A percentile compares a stretch with the other conserved stretches of the same genome.
phyloP scores from a whole-genome alignment of 1,140 invertebrate species.

The Phocides pigmalion region DNA sequence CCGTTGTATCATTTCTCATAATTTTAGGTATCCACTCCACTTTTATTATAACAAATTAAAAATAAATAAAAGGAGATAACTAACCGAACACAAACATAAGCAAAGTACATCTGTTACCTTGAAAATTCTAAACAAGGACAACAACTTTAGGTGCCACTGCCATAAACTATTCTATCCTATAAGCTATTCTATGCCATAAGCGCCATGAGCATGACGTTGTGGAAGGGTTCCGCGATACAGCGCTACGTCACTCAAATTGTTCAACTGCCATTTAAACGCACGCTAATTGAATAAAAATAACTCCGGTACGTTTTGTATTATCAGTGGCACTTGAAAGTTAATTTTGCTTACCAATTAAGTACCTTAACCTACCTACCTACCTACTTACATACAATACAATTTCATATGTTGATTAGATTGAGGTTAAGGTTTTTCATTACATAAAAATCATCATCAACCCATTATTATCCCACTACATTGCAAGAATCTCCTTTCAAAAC shows the following conservation, averaged over 20 bases:
- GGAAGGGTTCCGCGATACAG: constrained; percentile 21
- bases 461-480: no score
- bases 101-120: neutral
- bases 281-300: constrained; percentile 21
- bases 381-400: no score
- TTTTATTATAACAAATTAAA: no score
- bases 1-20: no score
- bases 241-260: constrained; percentile 19
- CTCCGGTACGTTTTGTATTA: constrained; percentile 6
- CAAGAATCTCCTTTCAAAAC: no score
- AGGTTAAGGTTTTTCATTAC: no score
- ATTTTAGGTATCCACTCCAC: no score
- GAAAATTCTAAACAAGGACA: neutral
- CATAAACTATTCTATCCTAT: constrained; percentile 10
- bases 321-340: neutral
- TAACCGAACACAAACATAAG: no score
- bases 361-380: no score
- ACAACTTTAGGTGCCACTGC: constrained; percentile 8
- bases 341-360: neutral
- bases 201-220: constrained; percentile 23
- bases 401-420: no score
- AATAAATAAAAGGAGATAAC: no score
- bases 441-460: no score
- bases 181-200: constrained; percentile 20
- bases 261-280: constrained; percentile 23